Base-by-base conservation (phyloP, 2,797 vertebrate genomes). In the Amazona finschi region DNA sequence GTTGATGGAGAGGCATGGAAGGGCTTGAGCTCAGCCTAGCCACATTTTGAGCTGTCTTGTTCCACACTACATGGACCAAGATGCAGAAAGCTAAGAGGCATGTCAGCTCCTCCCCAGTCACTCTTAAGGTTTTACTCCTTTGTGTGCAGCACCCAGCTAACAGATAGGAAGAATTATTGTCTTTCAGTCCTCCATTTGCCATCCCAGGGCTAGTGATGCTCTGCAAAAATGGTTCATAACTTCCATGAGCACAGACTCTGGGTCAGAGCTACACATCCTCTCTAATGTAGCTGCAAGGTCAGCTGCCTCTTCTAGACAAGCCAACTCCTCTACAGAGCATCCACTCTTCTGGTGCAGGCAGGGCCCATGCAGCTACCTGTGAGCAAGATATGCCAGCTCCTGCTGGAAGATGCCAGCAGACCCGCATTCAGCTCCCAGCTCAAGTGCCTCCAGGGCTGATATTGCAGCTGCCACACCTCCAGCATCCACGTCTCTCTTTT, bases 21-120 rank as follows among this genome's bases (percentile, higher is more conserved):
- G 19, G 39, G 36, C 39, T 89, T 74, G 25, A 62, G 47, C 46
- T 82, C 38, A 74, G 57, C 33, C 28, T 57, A 27, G 20, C 39
- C 33, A 36, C 18, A 15, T 28, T 69, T 62, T 55, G 25, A 60
- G 10, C 36, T 76, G 53, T 7, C 17, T 76, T 47, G 28, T 27
- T 38, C 41, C 24, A 6, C 55, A 16, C 33, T 36, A 58, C 22
- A 36, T 36, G 24, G 38, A 31, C 33, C 15, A 8, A 79, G 28
- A 43, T 39, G 21, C 39, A 28, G 60, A 67, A 86, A 30, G 61
- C 11, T 6, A n/a, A 55, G 15, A 77, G 21, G 44, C 17, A 18
- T 3, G 0, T 46, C 41, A 43, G 30, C 20, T 67, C 25, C 27
- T 75, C 44, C 9, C 1, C 5, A 8, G 49, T 19, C n/a, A 3